Evolutionary conservation across 2,797 vertebrate genomes (phyloP), one percentile per base, ranked within the genome.

Genomic region (Salarias fasciatus): DNA sequence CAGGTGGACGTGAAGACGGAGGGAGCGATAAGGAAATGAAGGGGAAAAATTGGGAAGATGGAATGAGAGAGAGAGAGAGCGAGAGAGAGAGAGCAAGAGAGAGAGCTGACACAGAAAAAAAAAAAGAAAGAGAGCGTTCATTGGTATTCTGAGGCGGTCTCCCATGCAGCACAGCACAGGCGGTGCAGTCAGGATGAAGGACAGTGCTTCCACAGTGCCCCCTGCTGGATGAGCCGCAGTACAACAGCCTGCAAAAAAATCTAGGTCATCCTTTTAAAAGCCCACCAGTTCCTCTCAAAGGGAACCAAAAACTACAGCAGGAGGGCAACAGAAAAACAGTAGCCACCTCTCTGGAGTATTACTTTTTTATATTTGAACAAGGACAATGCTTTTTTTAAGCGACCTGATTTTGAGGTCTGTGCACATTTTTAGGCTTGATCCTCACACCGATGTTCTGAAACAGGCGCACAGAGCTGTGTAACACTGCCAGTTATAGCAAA

Each of bases 91-190:
- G 9, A 63, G 18, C 2, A 18, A 2, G 18, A 49, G 33, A 64
- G 41, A 56, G 69, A 77, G 63, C 63, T 50, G 75, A 75, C 77
- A 58, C 1, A 51, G 50, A 67, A 37, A 72, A 15, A 45, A 14
- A 11, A n/a, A 40, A 41, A 3, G n/a, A 41, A n/a, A n/a, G 5
- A 11, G 41, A 54, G 53, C 47, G 63, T 59, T 83, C 87, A 93
- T 93, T 92, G 88, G 92, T 93, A 94, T 94, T 92, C 92, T 45
- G 65, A 72, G 83, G 87, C 58, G 57, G 80, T 86, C 89, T 89
- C 68, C 72, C 88, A 89, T 93, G 92, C 92, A 93, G 91, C 91
- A 92, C 40, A 45, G 53, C 70, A 76, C 48, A 69, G 55, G 43
- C 61, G 0, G 53, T 76, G 80, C 75, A 65, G 63, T 51, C 1